A percentile compares a stretch with the other conserved stretches of the same genome.
phyloP scores from a whole-genome alignment of 2,797 vertebrate genomes.

The Melanotaenia maccullochi region DNA sequence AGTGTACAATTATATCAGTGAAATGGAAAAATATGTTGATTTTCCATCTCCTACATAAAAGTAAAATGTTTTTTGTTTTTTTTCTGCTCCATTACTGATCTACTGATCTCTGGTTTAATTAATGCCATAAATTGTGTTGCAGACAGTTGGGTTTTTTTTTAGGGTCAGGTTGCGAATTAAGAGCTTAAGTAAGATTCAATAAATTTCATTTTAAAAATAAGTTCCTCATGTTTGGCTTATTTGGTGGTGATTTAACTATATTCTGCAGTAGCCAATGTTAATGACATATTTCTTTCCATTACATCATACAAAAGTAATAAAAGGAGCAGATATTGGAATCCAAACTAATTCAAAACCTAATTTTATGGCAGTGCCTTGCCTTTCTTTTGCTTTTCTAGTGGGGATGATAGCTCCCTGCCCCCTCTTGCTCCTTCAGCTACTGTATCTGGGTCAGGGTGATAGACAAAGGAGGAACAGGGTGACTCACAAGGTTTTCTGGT shows the following conservation, averaged over 20 bases:
- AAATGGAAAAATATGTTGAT: no score
- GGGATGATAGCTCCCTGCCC: conserved; percentile 16
- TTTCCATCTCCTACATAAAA: background rate
- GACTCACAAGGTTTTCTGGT: conserved; percentile 49
- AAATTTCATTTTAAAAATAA: background rate
- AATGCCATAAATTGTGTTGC: background rate
- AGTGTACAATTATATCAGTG: no score
- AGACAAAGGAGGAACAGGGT: conserved; percentile 32
- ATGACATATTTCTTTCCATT: background rate
- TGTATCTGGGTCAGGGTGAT: conserved; percentile 68
- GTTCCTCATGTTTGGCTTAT: background rate
- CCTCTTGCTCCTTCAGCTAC: conserved; percentile 29
- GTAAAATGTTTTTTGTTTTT: background rate
- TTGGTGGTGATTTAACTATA: background rate
- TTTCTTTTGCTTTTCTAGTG: conserved; percentile 38
- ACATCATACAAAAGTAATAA: background rate
- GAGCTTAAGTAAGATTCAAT: background rate
- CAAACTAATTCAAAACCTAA: conserved; percentile 1
- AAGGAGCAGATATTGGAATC: background rate
- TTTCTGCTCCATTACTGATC: background rate
- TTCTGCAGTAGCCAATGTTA: background rate
- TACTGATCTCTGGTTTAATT: background rate
- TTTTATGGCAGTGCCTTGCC: background rate
- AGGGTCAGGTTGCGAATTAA: no score
- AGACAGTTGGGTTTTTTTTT: background rate